These are phyloP conservation scores for Nyctalus aviator DNA, from an alignment of 2,797 vertebrate species.

Conservation along the genomic window DNA sequence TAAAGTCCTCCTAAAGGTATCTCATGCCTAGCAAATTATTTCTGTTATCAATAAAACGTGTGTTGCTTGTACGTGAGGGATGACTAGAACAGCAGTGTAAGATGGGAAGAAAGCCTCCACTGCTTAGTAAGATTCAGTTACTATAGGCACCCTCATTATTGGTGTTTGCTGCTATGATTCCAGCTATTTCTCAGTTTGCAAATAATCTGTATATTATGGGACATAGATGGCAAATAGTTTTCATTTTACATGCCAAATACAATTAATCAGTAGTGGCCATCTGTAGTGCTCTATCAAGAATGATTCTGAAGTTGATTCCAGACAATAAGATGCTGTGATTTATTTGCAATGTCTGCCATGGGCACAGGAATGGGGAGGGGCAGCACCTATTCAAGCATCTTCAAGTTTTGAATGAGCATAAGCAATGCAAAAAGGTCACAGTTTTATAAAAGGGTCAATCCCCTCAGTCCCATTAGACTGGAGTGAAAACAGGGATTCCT, in stretches of 20 bases:
- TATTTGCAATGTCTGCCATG: not conserved
- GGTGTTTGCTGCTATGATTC: not conserved
- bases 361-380: not conserved
- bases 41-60: not conserved
- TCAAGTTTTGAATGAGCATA: not conserved
- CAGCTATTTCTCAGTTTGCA: not conserved
- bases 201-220: not conserved
- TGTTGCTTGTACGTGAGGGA: not conserved
- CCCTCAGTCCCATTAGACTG: not conserved
- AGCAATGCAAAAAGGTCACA: not conserved
- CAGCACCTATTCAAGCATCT: not conserved
- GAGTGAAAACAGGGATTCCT: constrained; percentile 10
- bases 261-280: not conserved
- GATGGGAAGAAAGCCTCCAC: not conserved
- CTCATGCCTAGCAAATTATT: not conserved
- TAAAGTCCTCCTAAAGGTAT: not conserved
- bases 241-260: not conserved
- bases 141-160: not conserved
- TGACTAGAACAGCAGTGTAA: not conserved
- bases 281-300: not conserved
- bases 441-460: not conserved
- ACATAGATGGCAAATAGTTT: not conserved
- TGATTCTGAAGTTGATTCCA: constrained; percentile 27
- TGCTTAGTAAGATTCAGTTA: not conserved
- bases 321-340: not conserved